Conservation (phyloP, 2,113 vertebrate genomes). For the Spermophilus dauricus region DNA sequence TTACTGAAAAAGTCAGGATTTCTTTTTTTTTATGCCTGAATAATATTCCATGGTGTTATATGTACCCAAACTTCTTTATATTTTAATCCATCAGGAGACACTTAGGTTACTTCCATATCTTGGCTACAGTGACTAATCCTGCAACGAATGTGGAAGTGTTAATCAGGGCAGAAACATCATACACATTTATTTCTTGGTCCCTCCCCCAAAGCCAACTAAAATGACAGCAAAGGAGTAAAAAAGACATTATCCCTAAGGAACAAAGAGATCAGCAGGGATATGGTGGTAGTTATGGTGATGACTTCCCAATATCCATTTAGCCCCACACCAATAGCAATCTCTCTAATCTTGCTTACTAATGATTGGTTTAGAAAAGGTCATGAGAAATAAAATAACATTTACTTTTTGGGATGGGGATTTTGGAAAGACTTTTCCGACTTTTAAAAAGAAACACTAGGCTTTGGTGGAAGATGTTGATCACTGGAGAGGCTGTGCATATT, state of each 20-base stretch:
- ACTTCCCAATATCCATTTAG: background rate
- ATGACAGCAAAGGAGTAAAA: background rate
- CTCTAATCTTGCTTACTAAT: background rate
- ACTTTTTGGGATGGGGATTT: background rate
- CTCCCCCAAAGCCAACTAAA: constrained; percentile 16
- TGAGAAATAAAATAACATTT: background rate
- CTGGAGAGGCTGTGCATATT: background rate
- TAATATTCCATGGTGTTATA: background rate
- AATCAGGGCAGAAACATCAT: background rate
- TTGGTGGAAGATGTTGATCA: background rate
- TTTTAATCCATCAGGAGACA: background rate
- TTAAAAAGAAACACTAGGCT: background rate
- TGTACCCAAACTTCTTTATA: background rate
- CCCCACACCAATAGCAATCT: background rate
- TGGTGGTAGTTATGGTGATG: background rate
- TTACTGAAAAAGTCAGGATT: background rate
- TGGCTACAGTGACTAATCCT: background rate
- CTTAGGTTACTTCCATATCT: background rate
- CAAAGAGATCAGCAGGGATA: background rate
- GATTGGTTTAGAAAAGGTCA: background rate
- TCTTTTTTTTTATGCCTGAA: background rate
- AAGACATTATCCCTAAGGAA: background rate
- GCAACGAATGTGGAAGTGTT: background rate
- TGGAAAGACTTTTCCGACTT: background rate
- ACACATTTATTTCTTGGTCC: background rate